Conservation (phyloP, 2,113 vertebrate genomes). For the Crotophaga sulcirostris region DNA sequence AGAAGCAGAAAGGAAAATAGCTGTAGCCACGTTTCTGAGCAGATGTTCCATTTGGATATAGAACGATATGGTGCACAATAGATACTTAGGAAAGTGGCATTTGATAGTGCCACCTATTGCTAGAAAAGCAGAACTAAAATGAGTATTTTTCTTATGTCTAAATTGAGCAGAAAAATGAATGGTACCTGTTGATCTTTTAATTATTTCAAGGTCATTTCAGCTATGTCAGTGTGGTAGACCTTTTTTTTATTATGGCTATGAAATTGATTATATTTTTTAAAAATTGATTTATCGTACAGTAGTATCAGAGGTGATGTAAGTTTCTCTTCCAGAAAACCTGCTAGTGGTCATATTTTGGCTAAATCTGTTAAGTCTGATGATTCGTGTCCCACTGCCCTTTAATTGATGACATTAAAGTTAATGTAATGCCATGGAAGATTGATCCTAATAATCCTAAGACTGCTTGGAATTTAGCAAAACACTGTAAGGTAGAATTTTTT, state of each 20-base stretch:
- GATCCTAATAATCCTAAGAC: not conserved
- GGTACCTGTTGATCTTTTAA: not conserved
- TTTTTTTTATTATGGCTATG: not conserved
- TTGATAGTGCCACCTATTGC: slow-evolving; percentile 63
- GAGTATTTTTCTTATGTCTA: not conserved
- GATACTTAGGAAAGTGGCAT: not conserved
- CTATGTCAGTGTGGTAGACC: not conserved
- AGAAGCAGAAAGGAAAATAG: slow-evolving; percentile 14
- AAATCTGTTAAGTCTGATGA: not conserved
- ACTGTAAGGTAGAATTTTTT: not conserved
- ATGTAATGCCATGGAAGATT: not conserved
- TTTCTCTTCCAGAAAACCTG: not conserved
- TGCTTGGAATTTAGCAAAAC: not conserved
- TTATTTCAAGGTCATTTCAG: not conserved
- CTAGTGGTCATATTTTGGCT: not conserved
- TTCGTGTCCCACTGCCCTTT: not conserved
- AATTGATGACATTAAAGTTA: not conserved
- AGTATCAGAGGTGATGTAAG: not conserved
- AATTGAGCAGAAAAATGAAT: not conserved
- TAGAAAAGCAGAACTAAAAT: slow-evolving; percentile 19
- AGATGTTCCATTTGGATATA: not conserved
- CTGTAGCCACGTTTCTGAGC: not conserved
- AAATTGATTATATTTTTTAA: not conserved
- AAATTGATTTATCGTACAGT: not conserved
- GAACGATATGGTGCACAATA: not conserved